Evolutionary conservation across 1,140 invertebrate species (phyloP), one percentile per base, ranked within the genome.

Genomic region (Aphaenogaster ashmeadi): DNA sequence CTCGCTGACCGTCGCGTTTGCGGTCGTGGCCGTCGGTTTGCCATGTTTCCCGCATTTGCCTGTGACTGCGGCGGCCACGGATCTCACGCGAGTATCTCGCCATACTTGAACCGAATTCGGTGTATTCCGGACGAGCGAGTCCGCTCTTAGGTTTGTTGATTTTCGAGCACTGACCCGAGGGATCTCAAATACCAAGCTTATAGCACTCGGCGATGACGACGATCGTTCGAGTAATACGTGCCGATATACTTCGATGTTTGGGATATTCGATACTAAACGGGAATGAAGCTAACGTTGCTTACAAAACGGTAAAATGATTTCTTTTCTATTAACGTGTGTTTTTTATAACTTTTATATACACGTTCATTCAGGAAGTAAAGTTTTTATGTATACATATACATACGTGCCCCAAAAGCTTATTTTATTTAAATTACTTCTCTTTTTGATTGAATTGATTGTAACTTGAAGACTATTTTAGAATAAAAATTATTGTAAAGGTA

Each of bases 1-100:
- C 52, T 72, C 52, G 38, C 84, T 74, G 87, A 90, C 84, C 87
- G 62, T 84, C 87, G 69, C 74, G 79, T 84, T 67, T 89, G 87
- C 84, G 85, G 79, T 87, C 86, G 21, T 83, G 36, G 66, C 54
- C 58, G 66, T 83, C 54, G 78, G 86, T 71, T 87, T 87, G 67
- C 66, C 66, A 62, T 83, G 52, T 3, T 38, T 60, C 33, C 54
- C 27, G 78, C 66, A 27, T 87, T 87, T 87, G 75, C 84, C 44
- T 80, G 67, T 79, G 69, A 79, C 60, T 75, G 44, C 81, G 47
- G 21, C 33, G 36, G 62, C 33, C 47, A 85, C 58, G 69, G 71
- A 60, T 47, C 83, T 83, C 69, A 27, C 27, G 44, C 80, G 69
- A 74, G 69, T 13, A 83, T 58, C 52, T 41, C 54, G 33, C 80